These are phyloP conservation scores for Phania funesta DNA, from an alignment of 2,888 invertebrate species.

Conservation along the genomic window DNA sequence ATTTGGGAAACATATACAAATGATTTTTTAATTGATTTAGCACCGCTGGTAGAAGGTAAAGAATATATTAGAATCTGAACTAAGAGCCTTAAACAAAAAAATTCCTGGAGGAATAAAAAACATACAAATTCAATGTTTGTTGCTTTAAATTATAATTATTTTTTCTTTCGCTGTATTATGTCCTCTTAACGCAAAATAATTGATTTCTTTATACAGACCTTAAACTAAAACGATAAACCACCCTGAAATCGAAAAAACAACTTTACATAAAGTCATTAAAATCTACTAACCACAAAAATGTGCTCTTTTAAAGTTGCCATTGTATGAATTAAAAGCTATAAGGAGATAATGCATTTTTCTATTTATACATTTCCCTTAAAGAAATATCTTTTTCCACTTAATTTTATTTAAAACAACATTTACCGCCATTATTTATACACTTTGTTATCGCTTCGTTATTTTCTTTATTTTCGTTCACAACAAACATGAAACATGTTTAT, in stretches of 20 bases:
- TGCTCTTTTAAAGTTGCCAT: neutral
- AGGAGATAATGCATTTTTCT: neutral
- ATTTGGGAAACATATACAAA: too few species aligned
- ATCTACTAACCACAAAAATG: conserved; percentile 8
- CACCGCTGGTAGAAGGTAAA: too few species aligned
- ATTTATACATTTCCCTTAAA: neutral
- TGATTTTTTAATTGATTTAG: too few species aligned
- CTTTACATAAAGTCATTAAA: conserved; percentile 24
- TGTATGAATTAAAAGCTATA: conserved; percentile 4
- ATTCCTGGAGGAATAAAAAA: too few species aligned
- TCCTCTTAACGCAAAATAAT: neutral
- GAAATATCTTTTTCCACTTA: conserved; percentile 14
- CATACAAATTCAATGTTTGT: too few species aligned
- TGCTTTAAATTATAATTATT: too few species aligned
- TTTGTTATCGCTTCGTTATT: conserved; percentile 28
- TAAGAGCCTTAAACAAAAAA: too few species aligned
- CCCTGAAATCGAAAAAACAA: neutral
- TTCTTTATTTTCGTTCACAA: neutral
- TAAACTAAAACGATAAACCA: neutral
- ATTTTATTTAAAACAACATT: conserved; percentile 50
- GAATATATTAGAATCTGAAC: too few species aligned
- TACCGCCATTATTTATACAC: conserved; percentile 30
- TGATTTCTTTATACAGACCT: neutral
- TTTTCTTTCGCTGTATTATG: neutral
- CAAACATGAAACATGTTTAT: conserved; percentile 23